Base-by-base conservation (phyloP, 2,113 vertebrate genomes). In the Tetrao urogallus region DNA sequence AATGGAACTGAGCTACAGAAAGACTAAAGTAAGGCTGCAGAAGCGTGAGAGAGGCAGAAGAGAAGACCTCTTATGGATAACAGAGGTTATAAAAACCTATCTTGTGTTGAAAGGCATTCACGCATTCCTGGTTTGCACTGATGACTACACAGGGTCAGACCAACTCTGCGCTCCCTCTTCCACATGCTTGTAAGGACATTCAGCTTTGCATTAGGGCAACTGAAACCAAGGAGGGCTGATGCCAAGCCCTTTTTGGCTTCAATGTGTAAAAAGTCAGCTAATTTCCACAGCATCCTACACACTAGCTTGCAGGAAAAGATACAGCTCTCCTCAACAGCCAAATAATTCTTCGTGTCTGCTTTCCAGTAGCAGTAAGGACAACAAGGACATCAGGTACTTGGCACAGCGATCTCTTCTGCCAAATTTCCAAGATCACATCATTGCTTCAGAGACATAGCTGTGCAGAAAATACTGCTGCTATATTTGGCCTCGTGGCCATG, bases 1-100 rank as follows among this genome's bases (percentile, higher is more conserved):
- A 96, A 66, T 13, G 18, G 67, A 92, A 85, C 56, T 47, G 78
- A 91, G 32, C 67, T 87, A 48, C 54, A 45, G 24, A 78, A 38
- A 86, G 47, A 43, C 56, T 54, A 48, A 95, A 86, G 11, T 48
- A 70, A 79, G 75, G 66, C 38, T 81, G 47, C 47, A 47, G 66
- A 92, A 34, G 38, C 34, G 40, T 4, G 25, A 89, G 36, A 42
- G 45, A 91, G 52, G 47, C 63, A 82, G 43, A 84, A 76, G 27
- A n/a, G 66, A 84, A 82, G 47, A 72, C 36, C 10, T 38, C 63
- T 48, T 21, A 54, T 82, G 64, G 2, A 10, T 25, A 75, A 36
- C 0, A 2, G 11, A 3, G 30, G 14, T 28, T 73, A 50, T 71
- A 27, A 43, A 67, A 77, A 76, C 6, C 8, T 28, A 63, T 10